A percentile compares a stretch with the other conserved stretches of the same genome.
These are phyloP conservation scores for Zosterops hypoxanthus DNA, from an alignment of 2,113 vertebrate species.

Conservation along the genomic window DNA sequence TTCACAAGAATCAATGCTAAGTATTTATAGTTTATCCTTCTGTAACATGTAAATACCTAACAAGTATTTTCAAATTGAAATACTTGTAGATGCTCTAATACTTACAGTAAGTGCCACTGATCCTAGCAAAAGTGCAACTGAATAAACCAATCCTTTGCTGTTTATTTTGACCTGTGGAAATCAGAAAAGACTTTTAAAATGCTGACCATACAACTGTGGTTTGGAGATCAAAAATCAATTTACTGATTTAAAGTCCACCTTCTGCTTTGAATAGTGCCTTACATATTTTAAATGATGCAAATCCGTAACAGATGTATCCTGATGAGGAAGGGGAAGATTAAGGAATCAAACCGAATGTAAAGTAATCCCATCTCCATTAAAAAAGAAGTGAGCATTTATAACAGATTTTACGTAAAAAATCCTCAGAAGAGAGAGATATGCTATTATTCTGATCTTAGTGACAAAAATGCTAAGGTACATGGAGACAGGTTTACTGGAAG, in stretches of 20 bases:
- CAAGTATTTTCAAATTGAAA: neutral
- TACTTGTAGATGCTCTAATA: neutral
- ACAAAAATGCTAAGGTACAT: neutral
- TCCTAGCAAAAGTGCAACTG: conserved; percentile 90
- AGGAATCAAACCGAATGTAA: neutral
- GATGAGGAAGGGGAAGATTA: neutral
- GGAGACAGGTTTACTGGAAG: neutral
- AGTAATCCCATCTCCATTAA: neutral
- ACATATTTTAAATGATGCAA: neutral
- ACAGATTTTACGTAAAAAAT: neutral
- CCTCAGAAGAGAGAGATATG: neutral
- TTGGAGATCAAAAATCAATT: neutral
- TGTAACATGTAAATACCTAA: neutral
- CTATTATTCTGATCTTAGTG: neutral
- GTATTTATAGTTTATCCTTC: neutral
- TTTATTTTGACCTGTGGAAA: conserved; percentile 90
- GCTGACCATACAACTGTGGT: neutral
- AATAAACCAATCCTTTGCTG: conserved; percentile 93
- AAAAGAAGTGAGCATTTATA: neutral
- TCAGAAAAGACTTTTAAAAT: neutral
- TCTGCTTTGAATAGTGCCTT: neutral
- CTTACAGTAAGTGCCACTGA: conserved; percentile 96
- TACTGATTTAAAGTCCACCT: neutral
- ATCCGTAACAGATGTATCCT: neutral
- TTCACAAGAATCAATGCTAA: neutral